Percentiles rank a stretch among this genome's conserved stretches.
These are phyloP conservation scores for Spinibarbus caldwelli DNA, from an alignment of 2,797 vertebrate genomes.

Conservation along the genomic window DNA sequence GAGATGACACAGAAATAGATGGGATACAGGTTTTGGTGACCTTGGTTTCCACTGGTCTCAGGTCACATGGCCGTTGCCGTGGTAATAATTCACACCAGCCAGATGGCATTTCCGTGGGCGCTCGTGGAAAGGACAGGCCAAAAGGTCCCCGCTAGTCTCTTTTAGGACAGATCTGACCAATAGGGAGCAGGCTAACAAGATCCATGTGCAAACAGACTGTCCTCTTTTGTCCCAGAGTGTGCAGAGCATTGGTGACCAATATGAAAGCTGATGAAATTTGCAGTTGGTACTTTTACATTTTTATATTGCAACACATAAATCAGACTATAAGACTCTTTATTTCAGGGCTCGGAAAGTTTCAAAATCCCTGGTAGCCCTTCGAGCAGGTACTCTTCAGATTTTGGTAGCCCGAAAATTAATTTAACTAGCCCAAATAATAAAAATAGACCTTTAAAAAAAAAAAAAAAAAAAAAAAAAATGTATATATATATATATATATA, in stretches of 20 bases:
- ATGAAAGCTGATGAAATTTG: slow-evolving; percentile 33
- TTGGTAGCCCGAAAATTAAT: too few relatives aligned
- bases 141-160: slow-evolving; percentile 79
- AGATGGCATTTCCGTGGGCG: slow-evolving; percentile 85
- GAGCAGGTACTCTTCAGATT: too few relatives aligned
- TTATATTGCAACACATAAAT: slow-evolving; percentile 1
- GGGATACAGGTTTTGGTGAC: slow-evolving; percentile 78
- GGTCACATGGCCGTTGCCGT: slow-evolving; percentile 80
- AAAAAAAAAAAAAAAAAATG: too few relatives aligned
- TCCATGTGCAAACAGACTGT: slow-evolving; percentile 42
- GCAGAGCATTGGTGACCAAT: slow-evolving; percentile 9
- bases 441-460: too few relatives aligned
- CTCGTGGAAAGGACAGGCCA: slow-evolving; percentile 83
- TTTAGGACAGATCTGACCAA: slow-evolving; percentile 74
- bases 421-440: too few relatives aligned
- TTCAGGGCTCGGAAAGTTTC: too few relatives aligned
- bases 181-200: slow-evolving; percentile 46
- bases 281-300: background rate
- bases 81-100: slow-evolving; percentile 86
- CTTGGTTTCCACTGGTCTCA: slow-evolving; percentile 82
- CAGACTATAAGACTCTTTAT: slow-evolving; percentile 1
- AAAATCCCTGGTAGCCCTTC: too few relatives aligned
- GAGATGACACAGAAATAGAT: slow-evolving; percentile 62
- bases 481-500: too few relatives aligned
- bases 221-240: slow-evolving; percentile 37